These are phyloP conservation scores for Gymnoscelis rufifasciata DNA, from an alignment of 2,888 invertebrate species.

Conservation along the genomic window DNA sequence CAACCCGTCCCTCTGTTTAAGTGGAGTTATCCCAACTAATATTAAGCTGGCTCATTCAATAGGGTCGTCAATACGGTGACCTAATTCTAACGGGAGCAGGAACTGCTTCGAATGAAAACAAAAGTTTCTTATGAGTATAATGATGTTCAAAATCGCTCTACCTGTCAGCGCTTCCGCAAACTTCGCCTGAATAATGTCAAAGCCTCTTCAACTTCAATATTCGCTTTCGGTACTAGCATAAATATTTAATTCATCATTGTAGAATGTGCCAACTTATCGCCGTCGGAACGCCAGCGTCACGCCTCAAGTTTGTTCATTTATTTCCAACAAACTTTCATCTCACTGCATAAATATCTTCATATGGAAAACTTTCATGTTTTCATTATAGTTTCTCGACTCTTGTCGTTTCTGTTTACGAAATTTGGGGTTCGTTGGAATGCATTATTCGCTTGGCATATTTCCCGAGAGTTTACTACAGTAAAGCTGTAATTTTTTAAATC, in stretches of 20 bases:
- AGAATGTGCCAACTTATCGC: constrained; percentile 39
- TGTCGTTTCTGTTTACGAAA: constrained; percentile 24
- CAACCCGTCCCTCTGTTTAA: constrained; percentile 23
- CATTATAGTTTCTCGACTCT: constrained; percentile 25
- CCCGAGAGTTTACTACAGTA: background rate
- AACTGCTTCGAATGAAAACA: background rate
- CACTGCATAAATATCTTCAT: constrained; percentile 45
- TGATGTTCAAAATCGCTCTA: constrained; percentile 5
- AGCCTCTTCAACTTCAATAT: constrained; percentile 8
- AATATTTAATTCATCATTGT: constrained; percentile 36
- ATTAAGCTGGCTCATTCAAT: constrained; percentile 13
- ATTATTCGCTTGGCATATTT: constrained; percentile 5
- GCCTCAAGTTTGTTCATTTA: constrained; percentile 44
- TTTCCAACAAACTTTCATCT: constrained; percentile 37
- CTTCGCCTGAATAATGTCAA: constrained; percentile 14
- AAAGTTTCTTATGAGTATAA: background rate
- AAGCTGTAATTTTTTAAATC: background rate
- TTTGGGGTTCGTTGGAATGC: constrained; percentile 16
- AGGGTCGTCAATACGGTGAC: constrained; percentile 4
- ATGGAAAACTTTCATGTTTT: constrained; percentile 39
- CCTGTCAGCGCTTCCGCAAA: constrained; percentile 1
- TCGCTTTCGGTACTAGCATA: constrained; percentile 20
- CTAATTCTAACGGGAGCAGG: background rate
- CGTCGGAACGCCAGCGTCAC: constrained; percentile 33
- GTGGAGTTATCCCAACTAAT: constrained; percentile 28